Percentiles rank a stretch among this genome's conserved stretches.
Conservation (phyloP, 2,888 invertebrate species). For the Tetragonula carbonaria region DNA sequence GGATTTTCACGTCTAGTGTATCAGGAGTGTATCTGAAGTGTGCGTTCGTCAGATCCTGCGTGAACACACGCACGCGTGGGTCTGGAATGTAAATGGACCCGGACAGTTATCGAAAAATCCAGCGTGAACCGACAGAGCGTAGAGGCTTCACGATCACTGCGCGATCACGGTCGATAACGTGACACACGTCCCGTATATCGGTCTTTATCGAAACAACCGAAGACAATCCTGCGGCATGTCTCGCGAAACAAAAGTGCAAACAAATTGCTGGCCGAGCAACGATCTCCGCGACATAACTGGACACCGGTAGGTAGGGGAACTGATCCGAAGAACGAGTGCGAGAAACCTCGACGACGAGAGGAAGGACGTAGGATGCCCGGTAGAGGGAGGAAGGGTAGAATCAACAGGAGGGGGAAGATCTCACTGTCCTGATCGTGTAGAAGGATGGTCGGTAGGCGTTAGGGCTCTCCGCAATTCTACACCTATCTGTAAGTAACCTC, state of each 20-base stretch:
- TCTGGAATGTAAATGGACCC: slow-evolving; percentile 51
- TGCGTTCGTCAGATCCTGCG: slow-evolving; percentile 38
- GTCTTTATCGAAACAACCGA: neutral
- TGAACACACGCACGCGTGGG: slow-evolving; percentile 47
- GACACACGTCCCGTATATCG: neutral
- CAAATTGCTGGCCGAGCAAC: slow-evolving; percentile 53
- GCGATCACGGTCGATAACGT: slow-evolving; percentile 10
- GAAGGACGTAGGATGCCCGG: slow-evolving; percentile 48
- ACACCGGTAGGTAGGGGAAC: slow-evolving; percentile 83
- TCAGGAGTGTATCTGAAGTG: too few species aligned
- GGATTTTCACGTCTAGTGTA: neutral
- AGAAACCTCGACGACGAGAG: slow-evolving; percentile 46
- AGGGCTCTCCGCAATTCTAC: slow-evolving; percentile 42
- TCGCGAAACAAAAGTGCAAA: slow-evolving; percentile 35
- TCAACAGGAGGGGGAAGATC: slow-evolving; percentile 57
- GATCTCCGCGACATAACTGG: slow-evolving; percentile 83
- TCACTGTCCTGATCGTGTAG: slow-evolving; percentile 44
- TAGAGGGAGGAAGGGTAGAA: slow-evolving; percentile 25
- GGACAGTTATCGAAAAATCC: slow-evolving; percentile 17
- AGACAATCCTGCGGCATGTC: slow-evolving; percentile 12
- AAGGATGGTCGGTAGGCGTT: slow-evolving; percentile 61
- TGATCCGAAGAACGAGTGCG: slow-evolving; percentile 74
- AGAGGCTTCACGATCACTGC: slow-evolving; percentile 11
- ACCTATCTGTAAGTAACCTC: slow-evolving; percentile 20
- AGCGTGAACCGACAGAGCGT: neutral